Base-by-base conservation (phyloP, 2,797 vertebrate genomes). In the Sitta carolinensis region DNA sequence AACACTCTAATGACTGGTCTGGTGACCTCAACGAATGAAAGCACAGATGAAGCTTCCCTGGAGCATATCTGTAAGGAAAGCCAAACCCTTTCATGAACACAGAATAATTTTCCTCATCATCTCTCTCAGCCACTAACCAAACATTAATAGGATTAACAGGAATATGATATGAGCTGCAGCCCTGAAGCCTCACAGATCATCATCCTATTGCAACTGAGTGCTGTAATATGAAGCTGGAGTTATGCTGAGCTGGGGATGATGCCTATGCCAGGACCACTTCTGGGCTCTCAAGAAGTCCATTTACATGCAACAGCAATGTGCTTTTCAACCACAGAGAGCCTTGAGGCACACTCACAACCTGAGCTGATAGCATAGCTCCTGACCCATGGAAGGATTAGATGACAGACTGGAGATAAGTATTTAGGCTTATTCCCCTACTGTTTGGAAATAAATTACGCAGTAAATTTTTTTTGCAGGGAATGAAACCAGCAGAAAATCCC, bases 361-460 rank as follows among this genome's bases (percentile, higher is more conserved):
- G 61, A 78, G 81, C 36, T 68, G 84, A 89, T 59, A 87, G 86
- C 7, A 1, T 32, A 5, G 6, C 57, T 88, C 51, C 93, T 57
- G 70, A 70, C 34, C 76, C 18, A 1, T 3, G 3, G 63, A 87
- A 84, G 63, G 64, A 94, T 92, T 87, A 94, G 59, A 50, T 67
- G 64, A 78, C 63, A 80, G 82, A 73, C 34, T 21, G 13, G 73
- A 73, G 78, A 87, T 66, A 94, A 86, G 86, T 82, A 94, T 85
- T 94, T 88, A 82, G 74, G 81, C 83, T 85, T 87, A 52, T 82
- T 84, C 82, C 43, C 10, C 74, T 81, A 38, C 88, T 74, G 11
- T 94, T 95, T 47, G 63, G 89, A 96, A 95, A 95, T 45, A 96
- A 95, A 93, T 74, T 84, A 69, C 22, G 40, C 75, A 68, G 83